Evolutionary conservation across 1,140 invertebrate genomes (phyloP), one percentile per base, ranked within the genome.

Genomic region (Bombus impatiens): DNA sequence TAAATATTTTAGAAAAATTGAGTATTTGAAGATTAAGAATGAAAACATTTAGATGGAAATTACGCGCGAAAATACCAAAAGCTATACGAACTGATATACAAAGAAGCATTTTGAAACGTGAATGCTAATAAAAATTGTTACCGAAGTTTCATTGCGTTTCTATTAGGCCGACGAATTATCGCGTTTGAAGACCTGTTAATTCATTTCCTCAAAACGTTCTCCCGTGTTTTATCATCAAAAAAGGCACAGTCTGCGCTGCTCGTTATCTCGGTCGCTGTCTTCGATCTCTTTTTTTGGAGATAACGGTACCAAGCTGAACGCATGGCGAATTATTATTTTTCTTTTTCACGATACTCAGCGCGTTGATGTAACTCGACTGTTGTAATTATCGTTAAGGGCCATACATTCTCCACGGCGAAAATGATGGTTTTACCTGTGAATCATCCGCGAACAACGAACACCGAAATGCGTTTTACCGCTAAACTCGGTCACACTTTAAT

Each of bases 321-420:
- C 15, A 44, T 40, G 32, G 18, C 47, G 42, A 71, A 71, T 79
- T 47, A 78, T 78, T 57, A 57, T 76, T 76, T 76, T 82, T 47
- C 40, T 70, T 12, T 57, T n/a, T n/a, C 28, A 37, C 37, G 70
- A 82, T 42, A 42, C n/a, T 9, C 25, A 9, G 15, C 32, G 28
- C 40, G 35, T 12, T 53, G 37, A 78, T 70, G 65, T 37, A 40
- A 37, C 47, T 22, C n/a, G 22, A 22, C 44, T n/a, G 18, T 70
- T 32, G 76, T 71, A 78, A 84, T 84, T 84, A 84, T 84, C 82
- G 53, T 84, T 84, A 84, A 59, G 67, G 53, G n/a, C 18, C 76
- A 25, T 83, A 47, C 37, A 40, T 68, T 68, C 82, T 35, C 35
- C 44, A 42, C 59, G 40, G 72, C 72, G 59, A n/a, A 37, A 37